Conservation (phyloP, 1,140 invertebrate genomes). For the Plodia interpunctella region DNA sequence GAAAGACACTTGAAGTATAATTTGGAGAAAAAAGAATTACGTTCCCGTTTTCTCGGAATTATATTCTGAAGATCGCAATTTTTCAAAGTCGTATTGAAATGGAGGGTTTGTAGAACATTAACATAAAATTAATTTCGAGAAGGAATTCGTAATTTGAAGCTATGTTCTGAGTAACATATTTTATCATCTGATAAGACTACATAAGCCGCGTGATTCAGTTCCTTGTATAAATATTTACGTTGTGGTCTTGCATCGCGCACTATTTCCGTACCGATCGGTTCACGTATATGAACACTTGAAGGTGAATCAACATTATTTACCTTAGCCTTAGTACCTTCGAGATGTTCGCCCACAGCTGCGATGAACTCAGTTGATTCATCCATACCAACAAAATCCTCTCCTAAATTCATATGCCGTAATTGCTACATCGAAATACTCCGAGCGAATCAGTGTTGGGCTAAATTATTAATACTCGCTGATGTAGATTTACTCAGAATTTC, state of each 20-base stretch:
- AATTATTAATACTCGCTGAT: neutral
- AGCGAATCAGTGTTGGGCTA: neutral
- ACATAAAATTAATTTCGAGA: too few relatives aligned
- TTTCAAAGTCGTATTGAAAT: too few relatives aligned
- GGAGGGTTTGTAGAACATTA: too few relatives aligned
- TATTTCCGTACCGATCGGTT: conserved; percentile 10
- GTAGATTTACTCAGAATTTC: neutral
- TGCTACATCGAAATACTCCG: neutral
- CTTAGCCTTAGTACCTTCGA: neutral
- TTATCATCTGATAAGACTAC: neutral
- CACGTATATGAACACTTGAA: conserved; percentile 13
- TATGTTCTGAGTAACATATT: neutral
- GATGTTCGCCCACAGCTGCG: neutral
- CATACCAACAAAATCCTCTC: neutral
- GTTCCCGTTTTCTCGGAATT: too few relatives aligned
- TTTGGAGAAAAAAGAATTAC: too few relatives aligned
- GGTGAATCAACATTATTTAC: neutral
- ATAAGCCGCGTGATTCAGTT: conserved; percentile 5
- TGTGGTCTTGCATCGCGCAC: neutral
- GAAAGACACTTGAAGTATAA: too few relatives aligned
- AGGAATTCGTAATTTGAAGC: neutral
- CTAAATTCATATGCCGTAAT: neutral
- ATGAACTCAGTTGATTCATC: neutral
- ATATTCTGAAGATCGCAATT: too few relatives aligned
- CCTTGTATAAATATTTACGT: neutral